Percentiles rank a stretch among this genome's conserved stretches.
phyloP scores from a whole-genome alignment of 2,113 vertebrate genomes.

The Gracilinanus agilis region DNA sequence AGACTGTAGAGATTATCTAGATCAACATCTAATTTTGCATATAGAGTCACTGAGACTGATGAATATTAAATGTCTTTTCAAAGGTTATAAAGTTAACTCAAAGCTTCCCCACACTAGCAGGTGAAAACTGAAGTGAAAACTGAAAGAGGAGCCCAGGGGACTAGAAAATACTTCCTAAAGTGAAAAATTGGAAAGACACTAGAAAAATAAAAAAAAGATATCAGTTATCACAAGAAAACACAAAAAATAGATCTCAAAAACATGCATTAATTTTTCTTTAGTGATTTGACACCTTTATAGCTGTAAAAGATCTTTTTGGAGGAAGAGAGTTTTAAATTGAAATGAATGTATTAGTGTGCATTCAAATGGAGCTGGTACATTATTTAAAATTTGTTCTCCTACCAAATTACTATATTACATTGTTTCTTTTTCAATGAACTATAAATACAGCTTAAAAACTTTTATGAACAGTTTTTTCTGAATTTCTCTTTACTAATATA shows the following conservation, averaged over 20 bases:
- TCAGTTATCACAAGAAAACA: neutral
- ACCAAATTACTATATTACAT: neutral
- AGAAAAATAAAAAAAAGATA: neutral
- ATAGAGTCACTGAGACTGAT: too few relatives aligned
- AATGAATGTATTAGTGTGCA: neutral
- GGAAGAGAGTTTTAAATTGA: neutral
- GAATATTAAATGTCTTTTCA: too few relatives aligned
- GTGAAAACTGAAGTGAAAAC: neutral
- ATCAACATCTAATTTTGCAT: too few relatives aligned
- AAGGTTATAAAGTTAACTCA: neutral
- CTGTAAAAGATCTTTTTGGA: neutral
- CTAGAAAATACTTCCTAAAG: neutral
- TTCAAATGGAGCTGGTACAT: neutral
- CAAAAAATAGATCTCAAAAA: neutral
- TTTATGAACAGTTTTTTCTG: conserved; percentile 17
- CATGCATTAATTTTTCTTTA: conserved; percentile 1
- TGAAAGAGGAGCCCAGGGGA: neutral
- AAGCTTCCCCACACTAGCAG: neutral
- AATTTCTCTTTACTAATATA: conserved; percentile 14
- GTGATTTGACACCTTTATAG: neutral
- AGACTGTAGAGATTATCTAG: too few relatives aligned
- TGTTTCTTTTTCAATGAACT: conserved; percentile 9
- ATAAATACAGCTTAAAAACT: conserved; percentile 41
- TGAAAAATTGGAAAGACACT: neutral
- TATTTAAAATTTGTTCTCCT: conserved; percentile 13